These are phyloP conservation scores for Paelopatides confundens DNA, from an alignment of 53 echinoderm and acorn worm species.

Conservation along the genomic window DNA sequence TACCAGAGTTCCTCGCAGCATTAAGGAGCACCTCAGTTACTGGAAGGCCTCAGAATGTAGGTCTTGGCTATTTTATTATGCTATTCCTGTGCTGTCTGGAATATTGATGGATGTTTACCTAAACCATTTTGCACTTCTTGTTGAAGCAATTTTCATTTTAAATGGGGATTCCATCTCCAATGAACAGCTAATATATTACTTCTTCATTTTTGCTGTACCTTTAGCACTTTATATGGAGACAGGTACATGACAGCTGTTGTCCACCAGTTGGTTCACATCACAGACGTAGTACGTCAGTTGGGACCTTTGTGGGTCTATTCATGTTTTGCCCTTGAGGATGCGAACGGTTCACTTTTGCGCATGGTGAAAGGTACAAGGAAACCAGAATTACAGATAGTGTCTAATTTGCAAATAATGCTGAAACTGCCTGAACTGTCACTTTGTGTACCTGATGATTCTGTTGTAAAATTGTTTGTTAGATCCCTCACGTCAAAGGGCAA, in stretches of 20 bases:
- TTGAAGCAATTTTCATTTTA: not conserved
- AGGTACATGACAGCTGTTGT: conserved; percentile 38
- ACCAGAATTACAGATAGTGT: conserved; percentile 17
- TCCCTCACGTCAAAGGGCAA: no score
- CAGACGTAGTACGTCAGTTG: conserved; percentile 31
- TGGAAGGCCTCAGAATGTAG: conserved; percentile 87
- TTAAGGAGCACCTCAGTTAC: conserved; percentile 67
- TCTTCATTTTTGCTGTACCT: conserved; percentile 10
- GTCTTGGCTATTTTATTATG: conserved; percentile 77
- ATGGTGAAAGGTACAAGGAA: conserved; percentile 51
- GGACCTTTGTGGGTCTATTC: conserved; percentile 60
- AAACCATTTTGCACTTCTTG: not conserved
- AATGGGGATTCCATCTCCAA: conserved; percentile 10
- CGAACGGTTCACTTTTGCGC: conserved; percentile 33
- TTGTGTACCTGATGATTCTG: no score
- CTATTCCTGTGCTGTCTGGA: conserved; percentile 66
- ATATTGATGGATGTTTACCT: conserved; percentile 35
- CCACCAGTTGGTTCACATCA: conserved; percentile 39
- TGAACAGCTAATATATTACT: not conserved
- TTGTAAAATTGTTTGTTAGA: no score
- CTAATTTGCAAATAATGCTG: not conserved
- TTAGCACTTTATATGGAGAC: conserved; percentile 43
- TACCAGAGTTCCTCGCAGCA: conserved; percentile 61
- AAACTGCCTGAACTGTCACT: not conserved
- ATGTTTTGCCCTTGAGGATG: conserved; percentile 55